These are phyloP conservation scores for Helicolenus hilgendorfi DNA, from an alignment of 2,797 vertebrate genomes.

Conservation along the genomic window DNA sequence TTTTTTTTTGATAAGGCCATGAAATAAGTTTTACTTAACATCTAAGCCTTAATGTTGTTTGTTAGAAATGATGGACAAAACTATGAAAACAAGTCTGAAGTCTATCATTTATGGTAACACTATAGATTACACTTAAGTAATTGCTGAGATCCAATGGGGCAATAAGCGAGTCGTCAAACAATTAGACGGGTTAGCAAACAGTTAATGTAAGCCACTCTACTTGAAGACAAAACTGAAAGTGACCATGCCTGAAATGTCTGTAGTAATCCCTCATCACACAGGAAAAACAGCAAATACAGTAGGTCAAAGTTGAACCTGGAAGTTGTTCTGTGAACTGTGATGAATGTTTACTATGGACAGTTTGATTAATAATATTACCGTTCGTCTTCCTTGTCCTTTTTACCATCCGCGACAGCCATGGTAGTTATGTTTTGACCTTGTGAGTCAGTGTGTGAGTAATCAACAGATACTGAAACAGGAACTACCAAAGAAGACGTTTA, in stretches of 20 bases:
- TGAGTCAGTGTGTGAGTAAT: too few species aligned
- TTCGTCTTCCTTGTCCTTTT: not conserved
- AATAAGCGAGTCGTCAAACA: accelerated
- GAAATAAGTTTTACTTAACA: not conserved
- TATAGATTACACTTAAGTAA: not conserved
- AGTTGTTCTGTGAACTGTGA: not conserved
- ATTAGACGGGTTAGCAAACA: not conserved
- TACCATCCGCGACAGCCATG: too few species aligned
- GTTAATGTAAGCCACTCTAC: not conserved
- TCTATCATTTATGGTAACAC: not conserved
- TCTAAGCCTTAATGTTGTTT: not conserved
- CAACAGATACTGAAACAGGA: too few species aligned
- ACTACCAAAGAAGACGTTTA: too few species aligned
- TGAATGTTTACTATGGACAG: not conserved
- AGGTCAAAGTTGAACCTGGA: not conserved
- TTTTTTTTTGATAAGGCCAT: not conserved
- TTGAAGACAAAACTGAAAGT: not conserved
- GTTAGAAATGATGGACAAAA: not conserved
- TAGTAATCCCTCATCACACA: not conserved
- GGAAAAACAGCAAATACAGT: not conserved
- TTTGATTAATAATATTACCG: not conserved
- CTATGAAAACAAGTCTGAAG: too few species aligned
- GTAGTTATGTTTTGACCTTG: too few species aligned
- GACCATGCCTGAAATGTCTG: not conserved
- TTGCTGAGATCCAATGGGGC: not conserved